Base-by-base conservation (phyloP, 2,797 vertebrate species). In the Rhyacichthys aspro region DNA sequence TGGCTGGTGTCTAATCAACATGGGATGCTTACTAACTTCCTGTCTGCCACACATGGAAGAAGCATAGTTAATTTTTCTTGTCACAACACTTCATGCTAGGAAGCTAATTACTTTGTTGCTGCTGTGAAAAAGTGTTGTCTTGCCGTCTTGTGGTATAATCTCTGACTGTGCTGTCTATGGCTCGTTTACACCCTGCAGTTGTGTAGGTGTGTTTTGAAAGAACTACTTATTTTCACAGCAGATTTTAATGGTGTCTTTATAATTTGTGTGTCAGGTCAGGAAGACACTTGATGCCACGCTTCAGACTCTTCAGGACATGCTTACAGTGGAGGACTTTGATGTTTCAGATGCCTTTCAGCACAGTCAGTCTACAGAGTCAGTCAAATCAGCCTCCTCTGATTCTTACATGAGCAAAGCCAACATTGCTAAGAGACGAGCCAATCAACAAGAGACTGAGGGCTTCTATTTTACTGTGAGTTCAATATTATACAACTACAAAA, bases 281-380 rank as follows among this genome's bases (percentile, higher is more conserved):
- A 99, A 99, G 88, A 99, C 97, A 8, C 90, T 99, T 91, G 97
- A 99, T 37, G 98, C 98, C 73, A 98, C 96, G 5, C 96, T 99
- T 96, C 97, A 98, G 91, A 99, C 97, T 0, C 74, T 99, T 52
- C 97, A 99, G 89, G 98, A 99, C 85, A 99, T 99, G 98, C 90
- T 99, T 89, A 99, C 97, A 0, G 96, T 98, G 67, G 98, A 99
- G 84, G 98, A 99, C 86, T 99, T 98, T 54, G 98, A 99, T 5
- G 96, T 99, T 65, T 98, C 98, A 0, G 98, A 98, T 0, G 96
- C 98, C 74, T 99, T 99, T 93, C 96, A 98, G 70, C 98, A 99
- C 49, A 98, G 96, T 76, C 95, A 96, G 69, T 99, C 98, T 82
- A 99, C 96, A 0, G 98, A 99, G 82, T 99, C 98, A 0, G 91